phyloP scores from a whole-genome alignment of 2,113 vertebrate species.

The Cnemophilus loriae region DNA sequence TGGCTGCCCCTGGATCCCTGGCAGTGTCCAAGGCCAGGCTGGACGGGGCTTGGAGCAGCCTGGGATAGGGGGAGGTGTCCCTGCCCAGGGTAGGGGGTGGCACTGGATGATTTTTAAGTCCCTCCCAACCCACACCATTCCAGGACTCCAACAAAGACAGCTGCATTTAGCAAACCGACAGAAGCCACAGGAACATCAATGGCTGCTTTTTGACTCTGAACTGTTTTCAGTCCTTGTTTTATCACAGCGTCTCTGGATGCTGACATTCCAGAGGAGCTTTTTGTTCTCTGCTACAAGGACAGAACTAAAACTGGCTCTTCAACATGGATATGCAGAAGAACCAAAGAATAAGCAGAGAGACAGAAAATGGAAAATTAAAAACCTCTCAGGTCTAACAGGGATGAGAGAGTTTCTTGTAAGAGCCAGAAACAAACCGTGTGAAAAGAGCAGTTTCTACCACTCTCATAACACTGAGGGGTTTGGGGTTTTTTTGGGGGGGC shows the following conservation, averaged over 20 bases:
- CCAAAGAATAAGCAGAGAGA: background rate
- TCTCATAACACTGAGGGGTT: background rate
- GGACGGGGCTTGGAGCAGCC: background rate
- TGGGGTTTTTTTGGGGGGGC: background rate
- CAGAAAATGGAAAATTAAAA: background rate
- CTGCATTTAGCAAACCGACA: background rate
- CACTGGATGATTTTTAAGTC: background rate
- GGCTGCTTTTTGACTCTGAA: background rate
- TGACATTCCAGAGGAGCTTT: background rate
- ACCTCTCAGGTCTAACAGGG: background rate
- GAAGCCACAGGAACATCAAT: background rate
- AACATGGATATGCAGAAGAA: background rate
- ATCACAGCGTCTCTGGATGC: background rate
- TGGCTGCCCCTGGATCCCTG: background rate
- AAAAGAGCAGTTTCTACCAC: background rate
- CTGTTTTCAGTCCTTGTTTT: background rate
- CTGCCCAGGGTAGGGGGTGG: background rate
- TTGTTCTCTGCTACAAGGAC: background rate
- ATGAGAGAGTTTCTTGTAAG: background rate
- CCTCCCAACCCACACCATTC: background rate
- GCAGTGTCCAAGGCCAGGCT: background rate
- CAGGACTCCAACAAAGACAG: background rate
- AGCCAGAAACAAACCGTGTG: background rate
- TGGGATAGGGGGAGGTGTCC: fast-evolving
- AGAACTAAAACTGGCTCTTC: background rate